Evolutionary conservation across 2,888 invertebrate species (phyloP), one percentile per base, ranked within the genome.

Genomic region (Nymphalis urticae): DNA sequence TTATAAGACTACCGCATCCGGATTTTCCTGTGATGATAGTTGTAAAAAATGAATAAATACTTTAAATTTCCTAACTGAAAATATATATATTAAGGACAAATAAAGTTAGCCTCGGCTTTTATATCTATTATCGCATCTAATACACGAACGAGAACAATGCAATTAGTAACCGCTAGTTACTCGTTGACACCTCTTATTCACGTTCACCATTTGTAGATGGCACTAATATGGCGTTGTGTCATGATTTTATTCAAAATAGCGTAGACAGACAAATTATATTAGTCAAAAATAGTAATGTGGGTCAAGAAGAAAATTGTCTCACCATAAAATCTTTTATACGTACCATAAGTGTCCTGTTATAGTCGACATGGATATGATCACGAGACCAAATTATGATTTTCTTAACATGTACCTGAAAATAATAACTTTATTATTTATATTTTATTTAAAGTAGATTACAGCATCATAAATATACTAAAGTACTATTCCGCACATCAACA

Each of bases 111-210:
- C 68, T 64, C 64, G 64, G 27, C 53, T 59, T 62, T 59, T 65
- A 70, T 60, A 61, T 66, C 66, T 51, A 54, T 67, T 48, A 61
- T 60, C 50, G 63, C 36, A 62, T 58, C 69, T 75, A 72, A 84
- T 82, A 81, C 42, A 13, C 3, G 42, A 42, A 76, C 80, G 82
- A 84, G 85, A 87, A 87, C 87, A 88, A 86, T 83, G 81, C 80
- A 87, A 81, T 88, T 86, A 85, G 79, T 75, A 70, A 62, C 71
- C 58, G 59, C 68, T 69, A 66, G 69, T 71, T 63, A 77, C 76
- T 73, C 73, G 72, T 77, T 81, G 75, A 79, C 79, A 81, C 75
- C 77, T 80, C 76, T 59, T 64, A 47, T 59, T 59, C 48, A 62
- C 67, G 60, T 21, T 42, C 13, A 60, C 73, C 66, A 62, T 74